Conservation (phyloP, 2,888 invertebrate genomes). For the Callyntrura guangdongensis region DNA sequence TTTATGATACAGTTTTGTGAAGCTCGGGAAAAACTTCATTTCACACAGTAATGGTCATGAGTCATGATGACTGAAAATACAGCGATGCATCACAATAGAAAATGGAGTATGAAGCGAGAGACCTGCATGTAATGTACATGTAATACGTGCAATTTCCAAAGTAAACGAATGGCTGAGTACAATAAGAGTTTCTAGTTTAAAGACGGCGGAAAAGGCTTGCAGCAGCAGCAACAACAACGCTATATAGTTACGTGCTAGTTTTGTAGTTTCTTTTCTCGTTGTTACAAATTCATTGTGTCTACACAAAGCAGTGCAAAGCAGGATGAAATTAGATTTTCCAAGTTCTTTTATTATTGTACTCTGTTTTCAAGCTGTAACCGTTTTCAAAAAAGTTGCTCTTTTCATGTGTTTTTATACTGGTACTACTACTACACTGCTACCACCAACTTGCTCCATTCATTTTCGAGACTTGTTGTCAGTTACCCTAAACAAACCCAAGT, state of each 20-base stretch:
- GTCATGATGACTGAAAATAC: conserved; percentile 17
- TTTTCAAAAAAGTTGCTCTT: conserved; percentile 34
- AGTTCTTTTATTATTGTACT: conserved; percentile 49
- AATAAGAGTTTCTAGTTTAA: neutral
- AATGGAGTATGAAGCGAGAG: neutral
- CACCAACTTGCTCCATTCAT: neutral
- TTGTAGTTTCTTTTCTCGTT: conserved; percentile 34
- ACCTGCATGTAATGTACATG: neutral
- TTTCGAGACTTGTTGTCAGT: conserved; percentile 39
- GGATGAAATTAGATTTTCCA: conserved; percentile 56
- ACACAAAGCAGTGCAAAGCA: conserved; percentile 52
- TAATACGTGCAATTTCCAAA: conserved; percentile 29
- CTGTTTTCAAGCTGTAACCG: neutral
- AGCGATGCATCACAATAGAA: neutral
- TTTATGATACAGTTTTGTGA: conserved; percentile 5
- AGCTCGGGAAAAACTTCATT: neutral
- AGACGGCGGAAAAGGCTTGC: neutral
- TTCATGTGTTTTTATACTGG: neutral
- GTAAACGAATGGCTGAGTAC: conserved; percentile 25
- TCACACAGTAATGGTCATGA: conserved; percentile 3
- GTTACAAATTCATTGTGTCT: conserved; percentile 37
- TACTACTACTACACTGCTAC: conserved; percentile 1
- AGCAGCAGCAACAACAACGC: neutral
- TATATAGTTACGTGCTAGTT: no score
- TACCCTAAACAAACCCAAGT: conserved; percentile 37